phyloP scores from a whole-genome alignment of 2,113 vertebrate genomes.

The Phylloscopus trochilus region DNA sequence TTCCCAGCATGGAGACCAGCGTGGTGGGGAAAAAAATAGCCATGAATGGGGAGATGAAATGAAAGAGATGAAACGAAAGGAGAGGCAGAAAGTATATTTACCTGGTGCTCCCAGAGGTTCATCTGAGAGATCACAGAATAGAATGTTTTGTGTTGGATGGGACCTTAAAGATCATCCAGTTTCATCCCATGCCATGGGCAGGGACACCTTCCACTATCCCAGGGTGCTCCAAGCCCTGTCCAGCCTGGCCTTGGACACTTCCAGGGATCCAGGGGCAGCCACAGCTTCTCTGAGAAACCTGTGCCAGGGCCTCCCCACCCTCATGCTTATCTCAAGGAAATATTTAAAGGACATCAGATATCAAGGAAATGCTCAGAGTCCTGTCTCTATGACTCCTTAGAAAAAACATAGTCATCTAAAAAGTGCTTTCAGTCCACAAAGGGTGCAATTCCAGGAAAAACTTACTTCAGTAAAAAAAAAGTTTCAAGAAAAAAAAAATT shows the following conservation, averaged over 20 bases:
- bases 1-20: rapidly evolving
- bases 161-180: not conserved
- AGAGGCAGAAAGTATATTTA: not conserved
- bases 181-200: rapidly evolving
- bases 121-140: not conserved
- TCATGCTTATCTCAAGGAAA: not conserved
- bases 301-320: not conserved
- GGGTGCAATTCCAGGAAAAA: not conserved
- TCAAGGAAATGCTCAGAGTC: not conserved
- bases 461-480: not conserved
- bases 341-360: not conserved
- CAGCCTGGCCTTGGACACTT: not conserved
- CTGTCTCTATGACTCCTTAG: not conserved
- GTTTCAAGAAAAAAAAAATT: not conserved
- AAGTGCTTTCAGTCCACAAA: not conserved
- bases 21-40: not conserved
- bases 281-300: not conserved
- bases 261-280: not conserved
- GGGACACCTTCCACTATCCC: not conserved
- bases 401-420: not conserved
- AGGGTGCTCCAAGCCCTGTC: rapidly evolving
- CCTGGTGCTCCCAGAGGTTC: rapidly evolving
- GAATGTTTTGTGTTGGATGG: no score
- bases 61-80: not conserved
- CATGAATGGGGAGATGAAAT: not conserved